phyloP scores from a whole-genome alignment of 1,140 invertebrate species.

The Procambarus virginalis region DNA sequence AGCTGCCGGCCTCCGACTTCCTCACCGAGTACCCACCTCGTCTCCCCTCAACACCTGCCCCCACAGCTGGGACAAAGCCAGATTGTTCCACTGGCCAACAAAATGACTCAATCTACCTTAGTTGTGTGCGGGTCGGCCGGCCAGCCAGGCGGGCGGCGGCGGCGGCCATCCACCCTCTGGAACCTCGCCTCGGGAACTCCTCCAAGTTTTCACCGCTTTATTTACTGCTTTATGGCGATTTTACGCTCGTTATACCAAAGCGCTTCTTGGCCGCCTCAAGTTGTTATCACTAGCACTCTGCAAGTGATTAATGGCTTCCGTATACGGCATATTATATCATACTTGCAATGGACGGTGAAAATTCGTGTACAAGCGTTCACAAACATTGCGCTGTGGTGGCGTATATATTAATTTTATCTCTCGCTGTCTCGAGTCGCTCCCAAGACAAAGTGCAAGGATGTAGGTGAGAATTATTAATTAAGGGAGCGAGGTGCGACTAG shows the following conservation, averaged over 20 bases:
- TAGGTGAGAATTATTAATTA: background rate
- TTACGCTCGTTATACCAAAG: background rate
- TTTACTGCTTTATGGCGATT: constrained; percentile 7
- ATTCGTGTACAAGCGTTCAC: no score
- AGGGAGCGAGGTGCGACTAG: background rate
- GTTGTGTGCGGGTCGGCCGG: background rate
- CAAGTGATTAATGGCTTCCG: background rate
- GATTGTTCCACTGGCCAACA: background rate
- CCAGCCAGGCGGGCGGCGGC: background rate
- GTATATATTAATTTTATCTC: no score
- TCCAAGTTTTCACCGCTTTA: background rate
- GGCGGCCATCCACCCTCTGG: background rate
- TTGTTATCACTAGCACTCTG: background rate
- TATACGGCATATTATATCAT: background rate
- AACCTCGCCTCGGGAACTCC: background rate
- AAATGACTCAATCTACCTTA: constrained; percentile 3
- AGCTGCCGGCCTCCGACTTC: background rate
- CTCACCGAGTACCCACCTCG: background rate
- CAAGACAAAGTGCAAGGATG: background rate
- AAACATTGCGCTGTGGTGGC: no score
- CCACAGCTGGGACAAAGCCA: background rate
- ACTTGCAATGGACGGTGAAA: no score
- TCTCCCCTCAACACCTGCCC: background rate
- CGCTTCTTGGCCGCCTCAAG: background rate
- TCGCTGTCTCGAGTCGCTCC: no score